Conservation (phyloP, 2,113 vertebrate genomes). For the Phalacrocorax carbo region DNA sequence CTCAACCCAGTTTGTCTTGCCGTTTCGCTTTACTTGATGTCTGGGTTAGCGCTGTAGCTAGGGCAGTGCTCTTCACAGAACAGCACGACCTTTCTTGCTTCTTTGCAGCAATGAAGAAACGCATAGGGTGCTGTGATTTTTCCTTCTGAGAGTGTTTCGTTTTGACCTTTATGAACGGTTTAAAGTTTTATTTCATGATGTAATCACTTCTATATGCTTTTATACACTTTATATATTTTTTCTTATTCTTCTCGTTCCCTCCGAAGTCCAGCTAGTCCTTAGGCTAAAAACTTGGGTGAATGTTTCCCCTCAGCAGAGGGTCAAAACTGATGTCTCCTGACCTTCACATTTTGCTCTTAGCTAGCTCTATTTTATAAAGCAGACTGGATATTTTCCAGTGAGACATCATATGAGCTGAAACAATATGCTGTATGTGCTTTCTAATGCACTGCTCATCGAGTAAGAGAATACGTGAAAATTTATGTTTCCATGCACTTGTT, state of each 20-base stretch:
- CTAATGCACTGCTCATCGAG: background rate
- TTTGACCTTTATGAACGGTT: background rate
- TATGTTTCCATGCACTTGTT: background rate
- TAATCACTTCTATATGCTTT: background rate
- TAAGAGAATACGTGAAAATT: background rate
- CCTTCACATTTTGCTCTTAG: background rate
- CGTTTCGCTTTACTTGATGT: background rate
- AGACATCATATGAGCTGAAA: background rate
- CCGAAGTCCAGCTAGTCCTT: background rate
- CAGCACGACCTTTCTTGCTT: background rate
- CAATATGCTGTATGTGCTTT: background rate
- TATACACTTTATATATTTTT: background rate
- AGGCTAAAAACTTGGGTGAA: background rate
- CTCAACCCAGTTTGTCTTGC: background rate
- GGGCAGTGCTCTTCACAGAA: accelerated
- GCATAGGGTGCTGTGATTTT: background rate
- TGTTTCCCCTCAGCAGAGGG: background rate
- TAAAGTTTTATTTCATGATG: background rate
- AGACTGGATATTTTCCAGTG: background rate
- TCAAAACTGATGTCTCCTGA: background rate
- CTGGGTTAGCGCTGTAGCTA: background rate
- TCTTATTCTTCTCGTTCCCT: background rate
- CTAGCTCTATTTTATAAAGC: background rate
- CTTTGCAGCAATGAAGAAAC: background rate
- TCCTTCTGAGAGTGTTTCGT: background rate